phyloP scores from a whole-genome alignment of 2,888 invertebrate species.

The Pseudococcus viburni region DNA sequence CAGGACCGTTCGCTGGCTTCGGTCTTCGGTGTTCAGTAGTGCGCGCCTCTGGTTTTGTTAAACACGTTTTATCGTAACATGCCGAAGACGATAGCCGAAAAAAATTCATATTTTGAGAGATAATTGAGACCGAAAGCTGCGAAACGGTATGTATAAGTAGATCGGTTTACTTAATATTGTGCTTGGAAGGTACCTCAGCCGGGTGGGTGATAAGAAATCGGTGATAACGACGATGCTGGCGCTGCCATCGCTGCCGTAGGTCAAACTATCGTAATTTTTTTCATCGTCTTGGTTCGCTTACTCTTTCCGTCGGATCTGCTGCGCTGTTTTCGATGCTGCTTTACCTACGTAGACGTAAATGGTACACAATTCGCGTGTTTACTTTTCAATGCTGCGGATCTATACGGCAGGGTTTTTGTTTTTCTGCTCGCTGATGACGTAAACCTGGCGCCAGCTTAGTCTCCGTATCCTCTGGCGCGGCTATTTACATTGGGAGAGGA shows the following conservation, averaged over 20 bases:
- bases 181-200: no score
- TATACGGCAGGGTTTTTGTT: conserved; percentile 2
- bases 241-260: neutral
- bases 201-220: neutral
- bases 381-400: neutral
- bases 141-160: neutral
- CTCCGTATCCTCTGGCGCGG: conserved; percentile 66
- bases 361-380: neutral
- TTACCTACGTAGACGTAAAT: neutral
- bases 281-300: neutral
- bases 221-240: neutral
- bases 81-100: neutral
- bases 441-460: conserved; percentile 15
- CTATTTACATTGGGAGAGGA: conserved; percentile 67
- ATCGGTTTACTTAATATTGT: neutral
- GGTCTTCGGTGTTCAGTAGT: conserved; percentile 64
- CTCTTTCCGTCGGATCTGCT: neutral
- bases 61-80: conserved; percentile 50
- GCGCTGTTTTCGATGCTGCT: neutral
- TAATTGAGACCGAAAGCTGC: neutral
- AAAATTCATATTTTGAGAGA: neutral
- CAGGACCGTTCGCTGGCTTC: conserved; percentile 62
- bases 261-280: neutral
- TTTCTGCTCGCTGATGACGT: conserved; percentile 2
- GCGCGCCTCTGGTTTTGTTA: conserved; percentile 65